Evolutionary conservation across 1,140 invertebrate genomes (phyloP).

Genomic region (Galendromus occidentalis): DNA sequence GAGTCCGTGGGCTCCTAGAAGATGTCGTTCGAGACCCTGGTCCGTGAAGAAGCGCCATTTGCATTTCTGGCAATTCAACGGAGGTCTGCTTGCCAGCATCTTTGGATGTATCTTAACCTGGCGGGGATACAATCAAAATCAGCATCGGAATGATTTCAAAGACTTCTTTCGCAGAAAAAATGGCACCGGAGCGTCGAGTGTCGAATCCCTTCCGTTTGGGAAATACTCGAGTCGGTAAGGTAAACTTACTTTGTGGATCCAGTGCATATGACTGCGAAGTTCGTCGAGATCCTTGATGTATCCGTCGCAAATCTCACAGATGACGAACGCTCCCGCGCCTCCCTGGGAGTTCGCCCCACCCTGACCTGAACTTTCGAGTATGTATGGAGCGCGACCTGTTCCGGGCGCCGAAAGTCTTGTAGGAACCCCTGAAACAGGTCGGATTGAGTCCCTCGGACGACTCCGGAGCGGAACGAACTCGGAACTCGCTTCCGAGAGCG

Average conservation of each 20-base stretch:
- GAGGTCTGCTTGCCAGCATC: constrained; percentile 82
- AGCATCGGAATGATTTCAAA: too few species aligned
- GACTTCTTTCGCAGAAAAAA: too few species aligned
- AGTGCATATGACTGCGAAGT: constrained; percentile 78
- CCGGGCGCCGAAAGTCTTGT: constrained; percentile 13
- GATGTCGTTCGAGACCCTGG: constrained; percentile 73
- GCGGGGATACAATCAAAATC: too few species aligned
- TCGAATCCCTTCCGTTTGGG: too few species aligned
- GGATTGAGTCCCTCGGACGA: constrained; percentile 12
- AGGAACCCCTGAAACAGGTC: constrained; percentile 27
- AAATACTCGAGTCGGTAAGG: too few species aligned
- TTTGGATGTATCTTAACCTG: constrained; percentile 77
- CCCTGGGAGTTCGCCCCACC: constrained; percentile 36
- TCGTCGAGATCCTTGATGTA: constrained; percentile 85
- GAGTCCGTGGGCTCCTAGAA: constrained; percentile 72
- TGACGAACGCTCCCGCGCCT: constrained; percentile 45
- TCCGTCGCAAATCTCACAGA: constrained; percentile 84
- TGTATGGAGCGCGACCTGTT: neutral
- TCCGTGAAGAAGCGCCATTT: constrained; percentile 65
- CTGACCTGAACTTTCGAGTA: constrained; percentile 19
- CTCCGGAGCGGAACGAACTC: constrained; percentile 23
- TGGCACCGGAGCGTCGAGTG: too few species aligned
- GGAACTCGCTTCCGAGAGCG: neutral
- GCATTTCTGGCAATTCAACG: constrained; percentile 85
- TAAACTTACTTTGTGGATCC: constrained; percentile 54